Evolutionary conservation across 2,888 invertebrate species (phyloP).

Genomic region (Oscheius sp.): DNA sequence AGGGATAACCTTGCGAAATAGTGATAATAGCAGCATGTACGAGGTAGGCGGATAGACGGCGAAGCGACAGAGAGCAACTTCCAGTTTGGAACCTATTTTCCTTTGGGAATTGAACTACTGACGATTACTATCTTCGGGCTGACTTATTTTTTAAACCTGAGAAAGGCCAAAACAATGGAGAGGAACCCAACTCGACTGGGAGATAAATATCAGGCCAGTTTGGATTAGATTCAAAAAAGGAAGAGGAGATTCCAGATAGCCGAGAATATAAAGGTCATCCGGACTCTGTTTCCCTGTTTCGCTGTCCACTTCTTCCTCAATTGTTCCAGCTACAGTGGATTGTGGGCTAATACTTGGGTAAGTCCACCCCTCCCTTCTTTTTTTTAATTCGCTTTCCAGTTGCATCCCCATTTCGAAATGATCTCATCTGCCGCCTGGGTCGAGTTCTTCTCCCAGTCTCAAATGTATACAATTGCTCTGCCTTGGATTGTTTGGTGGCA

Average conservation of each 20-base stretch:
- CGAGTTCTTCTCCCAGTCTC: conserved; percentile 10
- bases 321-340: conserved; percentile 6
- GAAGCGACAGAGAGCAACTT: not conserved
- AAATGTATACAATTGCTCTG: conserved; percentile 9
- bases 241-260: not conserved
- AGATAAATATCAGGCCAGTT: conserved; percentile 10
- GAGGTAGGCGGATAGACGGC: not conserved
- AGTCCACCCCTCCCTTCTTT: not conserved
- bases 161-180: not conserved
- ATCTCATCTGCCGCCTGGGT: not conserved
- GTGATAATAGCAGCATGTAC: not conserved
- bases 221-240: too few species aligned
- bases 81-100: not conserved
- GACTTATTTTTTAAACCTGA: not conserved
- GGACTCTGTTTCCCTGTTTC: conserved; percentile 20
- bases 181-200: not conserved
- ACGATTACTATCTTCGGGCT: not conserved
- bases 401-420: conserved; percentile 5
- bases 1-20: not conserved
- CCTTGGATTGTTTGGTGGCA: not conserved
- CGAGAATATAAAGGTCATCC: conserved; percentile 21
- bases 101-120: not conserved
- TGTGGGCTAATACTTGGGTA: not conserved
- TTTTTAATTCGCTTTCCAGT: not conserved
- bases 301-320: conserved; percentile 7